These are phyloP conservation scores for Lampris incognitus DNA, from an alignment of 2,113 vertebrate species.

Conservation along the genomic window DNA sequence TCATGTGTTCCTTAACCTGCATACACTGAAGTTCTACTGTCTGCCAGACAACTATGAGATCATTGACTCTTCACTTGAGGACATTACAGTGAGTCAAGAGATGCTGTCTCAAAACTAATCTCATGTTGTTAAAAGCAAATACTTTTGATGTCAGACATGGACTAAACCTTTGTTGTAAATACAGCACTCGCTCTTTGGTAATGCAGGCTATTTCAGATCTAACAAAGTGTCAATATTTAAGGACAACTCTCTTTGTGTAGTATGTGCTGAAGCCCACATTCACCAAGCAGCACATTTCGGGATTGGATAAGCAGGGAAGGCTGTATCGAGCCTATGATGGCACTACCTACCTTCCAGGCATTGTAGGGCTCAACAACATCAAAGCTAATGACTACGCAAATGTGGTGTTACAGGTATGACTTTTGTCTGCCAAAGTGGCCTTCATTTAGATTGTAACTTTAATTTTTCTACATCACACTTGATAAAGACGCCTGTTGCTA, in stretches of 20 bases:
- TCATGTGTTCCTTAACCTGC: slow-evolving; percentile 96
- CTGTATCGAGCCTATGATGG: slow-evolving; percentile 95
- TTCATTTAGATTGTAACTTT: neutral
- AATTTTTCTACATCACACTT: neutral
- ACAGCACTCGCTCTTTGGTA: neutral
- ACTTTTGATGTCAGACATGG: too few relatives aligned
- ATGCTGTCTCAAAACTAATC: neutral
- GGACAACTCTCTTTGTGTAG: slow-evolving; percentile 73
- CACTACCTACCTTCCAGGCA: slow-evolving; percentile 97
- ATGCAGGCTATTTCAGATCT: neutral
- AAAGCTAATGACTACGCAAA: slow-evolving; percentile 99
- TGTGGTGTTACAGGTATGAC: slow-evolving; percentile 91
- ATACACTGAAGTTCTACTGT: slow-evolving; percentile 98
- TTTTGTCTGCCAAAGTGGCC: neutral
- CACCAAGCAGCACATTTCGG: slow-evolving; percentile 91
- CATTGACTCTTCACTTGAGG: slow-evolving; percentile 96
- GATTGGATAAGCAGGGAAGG: slow-evolving; percentile 95
- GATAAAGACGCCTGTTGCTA: neutral
- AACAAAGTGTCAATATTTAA: neutral
- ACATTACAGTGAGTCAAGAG: slow-evolving; percentile 88
- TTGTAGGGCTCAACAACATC: slow-evolving; percentile 98
- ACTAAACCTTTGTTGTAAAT: too few relatives aligned
- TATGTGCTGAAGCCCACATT: slow-evolving; percentile 98
- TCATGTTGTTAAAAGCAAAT: neutral
- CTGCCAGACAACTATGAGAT: slow-evolving; percentile 98